Percentiles rank a stretch among this genome's conserved stretches.
Evolutionary conservation across 1,140 invertebrate species (phyloP).

Genomic region (Littorina saxatilis): DNA sequence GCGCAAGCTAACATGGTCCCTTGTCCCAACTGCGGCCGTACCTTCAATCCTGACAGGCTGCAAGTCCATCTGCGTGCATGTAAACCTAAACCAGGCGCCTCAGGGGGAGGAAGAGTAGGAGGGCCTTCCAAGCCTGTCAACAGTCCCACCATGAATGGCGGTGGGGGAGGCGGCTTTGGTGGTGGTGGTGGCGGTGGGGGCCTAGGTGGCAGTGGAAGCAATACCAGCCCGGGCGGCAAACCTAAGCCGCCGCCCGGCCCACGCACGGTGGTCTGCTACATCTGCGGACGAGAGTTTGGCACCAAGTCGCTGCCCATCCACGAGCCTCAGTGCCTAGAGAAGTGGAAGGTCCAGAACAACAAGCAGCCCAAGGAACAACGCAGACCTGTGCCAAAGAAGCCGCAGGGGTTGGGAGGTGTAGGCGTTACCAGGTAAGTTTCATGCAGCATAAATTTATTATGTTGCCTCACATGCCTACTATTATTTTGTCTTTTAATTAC

Average conservation of each 20-base stretch:
- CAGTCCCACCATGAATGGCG: background rate
- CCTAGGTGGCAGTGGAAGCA: background rate
- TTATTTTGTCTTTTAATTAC: constrained; percentile 11
- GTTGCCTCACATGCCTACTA: background rate
- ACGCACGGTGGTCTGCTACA: constrained; percentile 72
- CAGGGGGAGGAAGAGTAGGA: background rate
- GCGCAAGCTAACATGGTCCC: constrained; percentile 80
- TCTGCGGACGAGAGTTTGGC: constrained; percentile 74
- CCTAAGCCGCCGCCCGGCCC: constrained; percentile 14
- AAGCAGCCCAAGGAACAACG: constrained; percentile 80
- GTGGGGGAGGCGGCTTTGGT: background rate
- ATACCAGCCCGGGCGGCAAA: background rate
- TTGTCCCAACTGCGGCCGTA: constrained; percentile 83
- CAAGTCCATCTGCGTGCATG: constrained; percentile 82
- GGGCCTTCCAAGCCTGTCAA: background rate
- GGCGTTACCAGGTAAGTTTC: constrained; percentile 33
- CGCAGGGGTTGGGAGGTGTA: constrained; percentile 63
- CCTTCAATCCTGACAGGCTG: constrained; percentile 84
- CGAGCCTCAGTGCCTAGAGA: constrained; percentile 86
- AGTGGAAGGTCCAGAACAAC: constrained; percentile 84
- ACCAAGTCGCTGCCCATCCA: constrained; percentile 82
- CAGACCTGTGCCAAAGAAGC: constrained; percentile 81
- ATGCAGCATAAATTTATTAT: no score
- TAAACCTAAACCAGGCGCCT: constrained; percentile 58
- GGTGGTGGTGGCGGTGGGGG: background rate